A percentile compares a stretch with the other conserved stretches of the same genome.
These are phyloP conservation scores for Halotydeus destructor DNA, from an alignment of 1,140 invertebrate species.

Conservation along the genomic window DNA sequence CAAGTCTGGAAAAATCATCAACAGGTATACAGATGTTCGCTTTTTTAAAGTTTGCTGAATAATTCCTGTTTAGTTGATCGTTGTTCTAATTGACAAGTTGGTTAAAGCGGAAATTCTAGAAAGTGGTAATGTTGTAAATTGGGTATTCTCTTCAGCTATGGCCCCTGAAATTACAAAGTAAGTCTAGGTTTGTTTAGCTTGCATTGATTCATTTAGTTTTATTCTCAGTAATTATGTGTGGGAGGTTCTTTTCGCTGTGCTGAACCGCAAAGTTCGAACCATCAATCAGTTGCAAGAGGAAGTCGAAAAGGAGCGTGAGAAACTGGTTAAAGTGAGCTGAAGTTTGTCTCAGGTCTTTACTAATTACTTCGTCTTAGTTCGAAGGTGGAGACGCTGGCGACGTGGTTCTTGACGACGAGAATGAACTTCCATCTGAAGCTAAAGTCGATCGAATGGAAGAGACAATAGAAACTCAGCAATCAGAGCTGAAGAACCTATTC, in stretches of 20 bases:
- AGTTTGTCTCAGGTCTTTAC: too few species aligned
- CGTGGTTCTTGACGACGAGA: too few species aligned
- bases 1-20: constrained; percentile 84
- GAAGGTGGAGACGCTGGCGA: constrained; percentile 21
- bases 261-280: constrained; percentile 89
- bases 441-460: constrained; percentile 88
- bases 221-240: constrained; percentile 58
- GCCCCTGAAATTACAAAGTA: constrained; percentile 70
- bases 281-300: constrained; percentile 67
- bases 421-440: constrained; percentile 28
- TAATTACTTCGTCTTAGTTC: constrained; percentile 4
- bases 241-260: constrained; percentile 88
- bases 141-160: constrained; percentile 98
- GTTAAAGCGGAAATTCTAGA: constrained; percentile 92
- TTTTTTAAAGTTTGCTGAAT: constrained; percentile 14
- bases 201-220: constrained; percentile 7
- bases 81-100: constrained; percentile 86
- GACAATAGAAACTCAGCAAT: constrained; percentile 72
- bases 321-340: constrained; percentile 4
- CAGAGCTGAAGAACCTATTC: constrained; percentile 89
- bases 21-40: constrained; percentile 28
- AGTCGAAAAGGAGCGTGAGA: constrained; percentile 24
- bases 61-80: constrained; percentile 53
- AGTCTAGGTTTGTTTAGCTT: constrained; percentile 14
- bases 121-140: constrained; percentile 87